Evolutionary conservation across 2,888 invertebrate species (phyloP).

Genomic region (Apeira syringaria): DNA sequence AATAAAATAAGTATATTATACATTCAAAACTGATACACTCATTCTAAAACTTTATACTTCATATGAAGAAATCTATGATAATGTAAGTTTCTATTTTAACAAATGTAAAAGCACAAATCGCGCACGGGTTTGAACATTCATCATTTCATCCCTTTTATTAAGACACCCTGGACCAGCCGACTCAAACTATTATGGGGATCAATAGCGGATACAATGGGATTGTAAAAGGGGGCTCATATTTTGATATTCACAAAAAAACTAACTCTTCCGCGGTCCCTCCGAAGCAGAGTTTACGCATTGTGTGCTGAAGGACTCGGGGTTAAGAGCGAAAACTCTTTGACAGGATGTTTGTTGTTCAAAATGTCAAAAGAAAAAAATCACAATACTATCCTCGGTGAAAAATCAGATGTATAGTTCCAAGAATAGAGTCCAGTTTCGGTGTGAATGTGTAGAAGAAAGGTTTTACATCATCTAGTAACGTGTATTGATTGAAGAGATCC

Average conservation of each 20-base stretch:
- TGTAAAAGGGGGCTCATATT: constrained; percentile 83
- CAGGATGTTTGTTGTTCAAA: constrained; percentile 65
- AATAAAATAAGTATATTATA: too few species aligned
- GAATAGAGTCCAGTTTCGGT: constrained; percentile 48
- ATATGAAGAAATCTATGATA: too few species aligned
- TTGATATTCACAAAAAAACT: constrained; percentile 81
- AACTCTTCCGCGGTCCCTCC: constrained; percentile 73
- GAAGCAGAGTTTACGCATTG: constrained; percentile 36
- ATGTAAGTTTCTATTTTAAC: constrained; percentile 9
- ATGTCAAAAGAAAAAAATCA: constrained; percentile 63
- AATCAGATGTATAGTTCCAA: constrained; percentile 38
- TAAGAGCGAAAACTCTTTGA: constrained; percentile 60
- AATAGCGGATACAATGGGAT: constrained; percentile 81
- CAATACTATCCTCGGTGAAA: constrained; percentile 31
- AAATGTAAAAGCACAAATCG: constrained; percentile 42
- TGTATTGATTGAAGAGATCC: constrained; percentile 82
- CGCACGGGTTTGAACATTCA: constrained; percentile 45
- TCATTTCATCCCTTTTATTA: constrained; percentile 71
- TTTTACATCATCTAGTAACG: constrained; percentile 79
- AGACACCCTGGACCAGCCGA: constrained; percentile 69
- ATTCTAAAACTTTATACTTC: too few species aligned
- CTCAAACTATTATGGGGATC: constrained; percentile 80
- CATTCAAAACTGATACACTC: too few species aligned
- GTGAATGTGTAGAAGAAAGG: constrained; percentile 54
- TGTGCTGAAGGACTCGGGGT: constrained; percentile 46